Evolutionary conservation across 2,888 invertebrate species (phyloP), one percentile per base, ranked within the genome.

Genomic region (Meteorus cinctellus): DNA sequence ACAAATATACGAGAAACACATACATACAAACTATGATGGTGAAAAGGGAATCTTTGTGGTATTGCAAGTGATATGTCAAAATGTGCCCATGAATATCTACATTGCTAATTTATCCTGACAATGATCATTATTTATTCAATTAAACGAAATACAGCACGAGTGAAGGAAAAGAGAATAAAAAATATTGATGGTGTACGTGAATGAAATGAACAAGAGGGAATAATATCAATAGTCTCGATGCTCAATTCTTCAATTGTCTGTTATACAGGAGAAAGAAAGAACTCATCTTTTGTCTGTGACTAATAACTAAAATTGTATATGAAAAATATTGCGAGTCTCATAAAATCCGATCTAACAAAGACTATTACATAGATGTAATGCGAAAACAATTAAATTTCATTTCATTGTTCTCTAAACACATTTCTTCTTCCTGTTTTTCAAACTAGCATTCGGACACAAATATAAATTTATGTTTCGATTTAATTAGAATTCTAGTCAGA

Each of bases 401-500:
- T 4, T 62, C 5, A 14, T 29, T 16, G 29, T 62, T 62, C n/a
- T 31, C 27, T 31, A 14, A 6, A 31, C n/a, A 29, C 31, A 5
- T 62, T 5, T 62, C 2, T 51, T 74, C 16, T 66, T 16, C 31
- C 59, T 41, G 51, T 67, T 29, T 34, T 59, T n/a, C 34, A 10
- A 24, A 41, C 6, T 66, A 14, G 14, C 62, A 12, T 62, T 62
- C 29, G n/a, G n/a, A 29, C 31, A 31, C 5, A 62, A 62, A 62
- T 24, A 41, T 41, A 6, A 67, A 24, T 36, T 66, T n/a, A 63
- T 63, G 14, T 34, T 24, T 41, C 16, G 36, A 48, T 45, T 74
- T 29, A 29, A 55, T 60, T 68, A 48, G 74, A 63, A 69, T 74
- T 74, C 74, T 74, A 76, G 72, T 67, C 75, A 73, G 74, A 60